Evolutionary conservation across 2,797 vertebrate species (phyloP).

Genomic region (Antennarius maculatus): DNA sequence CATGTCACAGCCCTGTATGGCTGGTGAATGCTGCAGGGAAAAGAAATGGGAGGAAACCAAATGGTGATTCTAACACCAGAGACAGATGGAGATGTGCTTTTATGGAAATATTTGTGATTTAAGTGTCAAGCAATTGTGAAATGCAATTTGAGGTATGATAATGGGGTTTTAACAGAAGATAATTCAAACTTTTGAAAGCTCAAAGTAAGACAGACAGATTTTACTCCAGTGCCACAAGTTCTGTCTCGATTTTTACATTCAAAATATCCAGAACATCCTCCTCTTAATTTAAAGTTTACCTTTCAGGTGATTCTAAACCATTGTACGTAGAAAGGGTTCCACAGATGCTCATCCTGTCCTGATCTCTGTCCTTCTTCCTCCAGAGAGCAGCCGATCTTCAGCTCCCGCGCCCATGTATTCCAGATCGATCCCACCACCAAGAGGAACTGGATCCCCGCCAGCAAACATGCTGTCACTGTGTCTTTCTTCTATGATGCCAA

Average conservation of each 20-base stretch:
- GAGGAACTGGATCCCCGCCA: slow-evolving; percentile 96
- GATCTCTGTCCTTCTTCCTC: slow-evolving; percentile 25
- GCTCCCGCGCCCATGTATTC: slow-evolving; percentile 94
- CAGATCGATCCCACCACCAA: slow-evolving; percentile 96
- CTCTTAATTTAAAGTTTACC: background rate
- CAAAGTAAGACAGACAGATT: background rate
- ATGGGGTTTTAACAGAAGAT: background rate
- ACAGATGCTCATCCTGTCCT: background rate
- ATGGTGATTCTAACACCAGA: slow-evolving; percentile 39
- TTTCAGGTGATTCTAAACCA: background rate
- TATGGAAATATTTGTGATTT: background rate
- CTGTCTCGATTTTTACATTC: background rate
- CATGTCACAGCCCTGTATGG: slow-evolving; percentile 36
- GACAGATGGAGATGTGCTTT: slow-evolving; percentile 3
- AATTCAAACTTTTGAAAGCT: background rate
- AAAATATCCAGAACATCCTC: background rate
- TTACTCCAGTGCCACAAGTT: background rate
- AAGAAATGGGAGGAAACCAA: slow-evolving; percentile 26
- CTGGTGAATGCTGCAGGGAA: slow-evolving; percentile 35
- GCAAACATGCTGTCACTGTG: slow-evolving; percentile 94
- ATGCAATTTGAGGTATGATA: background rate
- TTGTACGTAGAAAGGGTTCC: too few relatives aligned
- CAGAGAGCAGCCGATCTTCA: slow-evolving; percentile 98
- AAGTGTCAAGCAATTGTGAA: background rate
- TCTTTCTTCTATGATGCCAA: slow-evolving; percentile 96